A percentile compares a stretch with the other conserved stretches of the same genome.
Conservation (phyloP, 1,140 invertebrate genomes). For the Aphidius gifuensis region DNA sequence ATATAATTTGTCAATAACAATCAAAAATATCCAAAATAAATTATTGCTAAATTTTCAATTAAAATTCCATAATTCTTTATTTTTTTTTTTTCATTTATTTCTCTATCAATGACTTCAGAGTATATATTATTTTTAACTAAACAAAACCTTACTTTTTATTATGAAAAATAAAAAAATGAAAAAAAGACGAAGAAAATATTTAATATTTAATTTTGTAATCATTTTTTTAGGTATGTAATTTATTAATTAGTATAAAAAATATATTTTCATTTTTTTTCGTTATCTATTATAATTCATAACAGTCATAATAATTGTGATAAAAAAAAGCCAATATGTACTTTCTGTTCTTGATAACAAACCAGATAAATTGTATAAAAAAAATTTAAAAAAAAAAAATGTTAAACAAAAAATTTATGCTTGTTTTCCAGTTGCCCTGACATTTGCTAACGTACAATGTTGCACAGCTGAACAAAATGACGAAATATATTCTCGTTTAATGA, state of each 20-base stretch:
- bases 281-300: no score
- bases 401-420: background rate
- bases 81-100: no score
- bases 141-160: no score
- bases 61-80: background rate
- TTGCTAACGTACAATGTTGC: slow-evolving; percentile 22
- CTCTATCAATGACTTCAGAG: no score
- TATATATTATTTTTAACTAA: no score
- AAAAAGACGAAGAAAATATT: slow-evolving; percentile 4
- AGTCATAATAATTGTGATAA: background rate
- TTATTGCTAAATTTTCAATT: background rate
- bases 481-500: background rate
- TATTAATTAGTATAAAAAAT: no score
- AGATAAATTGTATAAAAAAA: background rate
- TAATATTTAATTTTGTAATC: background rate
- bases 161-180: slow-evolving; percentile 1
- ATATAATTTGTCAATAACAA: background rate
- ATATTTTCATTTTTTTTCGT: no score
- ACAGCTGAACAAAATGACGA: slow-evolving; percentile 3
- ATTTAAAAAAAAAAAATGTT: background rate
- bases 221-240: background rate
- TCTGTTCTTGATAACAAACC: background rate
- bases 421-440: slow-evolving; percentile 27
- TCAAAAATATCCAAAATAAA: background rate
- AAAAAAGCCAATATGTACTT: no score